Conservation (phyloP, 2,797 vertebrate species). For the Lacerta bilineata region DNA sequence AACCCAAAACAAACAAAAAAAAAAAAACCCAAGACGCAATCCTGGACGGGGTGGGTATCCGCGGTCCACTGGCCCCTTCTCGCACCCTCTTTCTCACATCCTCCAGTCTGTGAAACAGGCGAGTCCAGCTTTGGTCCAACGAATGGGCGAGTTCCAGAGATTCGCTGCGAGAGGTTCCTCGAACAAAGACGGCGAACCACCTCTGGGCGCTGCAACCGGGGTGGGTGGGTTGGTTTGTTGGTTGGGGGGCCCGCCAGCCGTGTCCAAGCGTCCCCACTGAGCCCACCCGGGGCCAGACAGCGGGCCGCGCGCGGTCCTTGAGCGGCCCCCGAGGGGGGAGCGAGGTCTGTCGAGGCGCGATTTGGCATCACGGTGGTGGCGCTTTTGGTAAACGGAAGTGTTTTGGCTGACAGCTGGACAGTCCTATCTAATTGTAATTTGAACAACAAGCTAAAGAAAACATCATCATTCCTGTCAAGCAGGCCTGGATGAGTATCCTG, state of each 20-base stretch:
- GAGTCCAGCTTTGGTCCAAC: slow-evolving; percentile 77
- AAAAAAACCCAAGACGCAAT: neutral
- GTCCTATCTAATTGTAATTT: neutral
- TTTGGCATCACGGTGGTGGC: slow-evolving; percentile 42
- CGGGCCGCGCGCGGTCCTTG: neutral
- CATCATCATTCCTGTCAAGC: neutral
- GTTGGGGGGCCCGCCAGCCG: neutral
- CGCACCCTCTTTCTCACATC: neutral
- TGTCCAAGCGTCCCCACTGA: neutral
- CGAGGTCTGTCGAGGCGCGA: neutral
- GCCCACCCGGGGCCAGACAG: neutral
- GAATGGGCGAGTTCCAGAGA: slow-evolving; percentile 45
- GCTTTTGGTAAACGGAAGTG: neutral
- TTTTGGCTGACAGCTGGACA: neutral
- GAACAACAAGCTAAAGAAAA: neutral
- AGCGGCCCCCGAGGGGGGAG: slow-evolving; percentile 1
- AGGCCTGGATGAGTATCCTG: slow-evolving; percentile 14
- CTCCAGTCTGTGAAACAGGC: slow-evolving; percentile 42
- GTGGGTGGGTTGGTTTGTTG: neutral
- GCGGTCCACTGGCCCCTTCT: no score
- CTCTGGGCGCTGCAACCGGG: neutral
- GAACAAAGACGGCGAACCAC: neutral
- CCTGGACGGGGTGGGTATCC: neutral
- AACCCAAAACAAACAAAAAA: neutral
- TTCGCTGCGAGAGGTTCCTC: slow-evolving; percentile 2